These are phyloP conservation scores for Eristalis tenax DNA, from an alignment of 2,888 invertebrate species.

Conservation along the genomic window DNA sequence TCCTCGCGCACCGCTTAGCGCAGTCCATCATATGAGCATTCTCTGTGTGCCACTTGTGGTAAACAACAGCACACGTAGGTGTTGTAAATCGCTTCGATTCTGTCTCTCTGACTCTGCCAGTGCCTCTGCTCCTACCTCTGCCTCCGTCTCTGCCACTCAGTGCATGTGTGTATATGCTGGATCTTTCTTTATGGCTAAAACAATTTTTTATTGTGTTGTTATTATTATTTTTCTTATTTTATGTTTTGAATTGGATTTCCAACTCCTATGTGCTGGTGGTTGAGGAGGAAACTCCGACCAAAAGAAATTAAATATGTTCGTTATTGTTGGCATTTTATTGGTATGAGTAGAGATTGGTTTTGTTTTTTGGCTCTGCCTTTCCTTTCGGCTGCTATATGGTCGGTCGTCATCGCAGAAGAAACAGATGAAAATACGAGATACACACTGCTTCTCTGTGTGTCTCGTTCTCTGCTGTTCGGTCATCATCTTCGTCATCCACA, in stretches of 20 bases:
- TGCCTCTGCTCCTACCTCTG: background rate
- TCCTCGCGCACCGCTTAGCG: conserved; percentile 26
- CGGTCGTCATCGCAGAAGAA: conserved; percentile 48
- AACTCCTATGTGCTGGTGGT: conserved; percentile 35
- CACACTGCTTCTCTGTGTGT: conserved; percentile 27
- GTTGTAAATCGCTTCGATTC: conserved; percentile 56
- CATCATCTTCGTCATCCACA: conserved; percentile 31
- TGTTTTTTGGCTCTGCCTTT: conserved; percentile 48
- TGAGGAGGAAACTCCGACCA: conserved; percentile 13
- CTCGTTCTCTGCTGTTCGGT: conserved; percentile 11
- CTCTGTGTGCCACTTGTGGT: conserved; percentile 67
- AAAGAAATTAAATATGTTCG: conserved; percentile 65
- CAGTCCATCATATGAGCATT: conserved; percentile 40
- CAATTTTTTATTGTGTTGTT: conserved; percentile 71
- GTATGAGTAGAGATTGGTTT: conserved; percentile 25
- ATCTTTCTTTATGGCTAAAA: conserved; percentile 69
- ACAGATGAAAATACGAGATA: conserved; percentile 59
- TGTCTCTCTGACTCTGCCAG: background rate
- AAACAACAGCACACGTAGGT: conserved; percentile 68
- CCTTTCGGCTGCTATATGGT: conserved; percentile 42
- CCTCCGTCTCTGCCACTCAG: background rate
- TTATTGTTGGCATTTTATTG: conserved; percentile 28
- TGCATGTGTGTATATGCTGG: conserved; percentile 27
- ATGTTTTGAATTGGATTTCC: conserved; percentile 71
- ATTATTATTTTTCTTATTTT: conserved; percentile 72